Evolutionary conservation across 92 coral and sea anemone genomes (phyloP).

Genomic region (Parazoanthus atlanticus): DNA sequence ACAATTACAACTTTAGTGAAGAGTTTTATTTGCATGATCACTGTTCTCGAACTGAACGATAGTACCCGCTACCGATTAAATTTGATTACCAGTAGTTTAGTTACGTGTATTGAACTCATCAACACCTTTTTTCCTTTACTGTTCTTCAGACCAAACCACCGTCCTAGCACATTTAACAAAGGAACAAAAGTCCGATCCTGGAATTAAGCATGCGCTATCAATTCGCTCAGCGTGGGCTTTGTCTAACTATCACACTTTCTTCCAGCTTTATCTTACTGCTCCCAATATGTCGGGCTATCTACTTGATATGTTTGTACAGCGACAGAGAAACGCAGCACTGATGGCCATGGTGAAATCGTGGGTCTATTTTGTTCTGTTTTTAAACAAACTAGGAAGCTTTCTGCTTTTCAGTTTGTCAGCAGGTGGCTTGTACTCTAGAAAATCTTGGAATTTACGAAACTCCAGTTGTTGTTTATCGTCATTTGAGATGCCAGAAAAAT

Average conservation of each 20-base stretch:
- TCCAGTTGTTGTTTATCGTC: not conserved
- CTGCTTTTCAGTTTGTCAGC: constrained; percentile 3
- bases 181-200: constrained; percentile 84
- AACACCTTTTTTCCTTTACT: constrained; percentile 28
- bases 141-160: constrained; percentile 70
- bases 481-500: not conserved
- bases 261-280: constrained; percentile 96
- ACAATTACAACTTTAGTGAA: not conserved
- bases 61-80: no score
- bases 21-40: no score
- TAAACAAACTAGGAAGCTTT: constrained; percentile 46
- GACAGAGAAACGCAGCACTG: constrained; percentile 90
- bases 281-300: constrained; percentile 99
- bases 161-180: constrained; percentile 78
- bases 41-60: not conserved
- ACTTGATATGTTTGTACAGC: constrained; percentile 95
- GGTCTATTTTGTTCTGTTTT: constrained; percentile 84
- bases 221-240: constrained; percentile 98
- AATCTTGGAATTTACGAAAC: not conserved
- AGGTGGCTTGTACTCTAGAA: not conserved
- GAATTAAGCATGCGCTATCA: constrained; percentile 87
- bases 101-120: not conserved
- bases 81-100: not conserved
- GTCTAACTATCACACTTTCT: constrained; percentile 99
- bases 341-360: constrained; percentile 98